Percentiles rank a stretch among this genome's conserved stretches.
Evolutionary conservation across 2,113 vertebrate genomes (phyloP).

Genomic region (Pollimyrus isidori): DNA sequence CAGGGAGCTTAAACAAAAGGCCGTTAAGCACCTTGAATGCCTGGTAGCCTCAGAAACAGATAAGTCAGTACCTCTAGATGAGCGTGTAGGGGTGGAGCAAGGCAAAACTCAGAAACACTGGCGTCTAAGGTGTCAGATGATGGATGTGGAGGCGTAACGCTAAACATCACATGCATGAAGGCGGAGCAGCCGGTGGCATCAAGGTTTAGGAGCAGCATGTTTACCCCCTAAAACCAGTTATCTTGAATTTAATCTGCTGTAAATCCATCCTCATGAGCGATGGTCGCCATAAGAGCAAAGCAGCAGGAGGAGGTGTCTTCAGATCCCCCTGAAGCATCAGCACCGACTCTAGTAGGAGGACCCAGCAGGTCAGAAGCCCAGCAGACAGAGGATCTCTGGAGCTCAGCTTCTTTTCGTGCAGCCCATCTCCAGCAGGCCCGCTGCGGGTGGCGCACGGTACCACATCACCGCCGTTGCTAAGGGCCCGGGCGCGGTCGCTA

Average conservation of each 20-base stretch:
- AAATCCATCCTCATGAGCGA: not conserved
- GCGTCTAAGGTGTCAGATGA: not conserved
- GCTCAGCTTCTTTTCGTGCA: not conserved
- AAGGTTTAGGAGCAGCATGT: not conserved
- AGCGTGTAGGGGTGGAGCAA: not conserved
- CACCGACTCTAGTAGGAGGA: not conserved
- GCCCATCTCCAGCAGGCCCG: not conserved
- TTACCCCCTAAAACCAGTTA: not conserved
- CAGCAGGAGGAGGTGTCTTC: not conserved
- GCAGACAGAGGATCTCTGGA: not conserved
- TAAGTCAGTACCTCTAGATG: not conserved
- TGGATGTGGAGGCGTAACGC: not conserved
- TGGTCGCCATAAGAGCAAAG: not conserved
- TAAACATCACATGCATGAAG: not conserved
- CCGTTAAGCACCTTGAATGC: too few relatives aligned
- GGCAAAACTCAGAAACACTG: not conserved
- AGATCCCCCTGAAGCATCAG: not conserved
- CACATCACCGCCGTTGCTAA: not conserved
- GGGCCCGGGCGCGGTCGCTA: not conserved
- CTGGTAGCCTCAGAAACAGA: not conserved
- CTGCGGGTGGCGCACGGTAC: not conserved
- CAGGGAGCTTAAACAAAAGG: not conserved
- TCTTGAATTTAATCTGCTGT: not conserved
- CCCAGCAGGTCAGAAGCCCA: not conserved
- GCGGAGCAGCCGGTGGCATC: not conserved